Evolutionary conservation across 2,113 vertebrate genomes (phyloP).

Genomic region (Ellobius talpinus): DNA sequence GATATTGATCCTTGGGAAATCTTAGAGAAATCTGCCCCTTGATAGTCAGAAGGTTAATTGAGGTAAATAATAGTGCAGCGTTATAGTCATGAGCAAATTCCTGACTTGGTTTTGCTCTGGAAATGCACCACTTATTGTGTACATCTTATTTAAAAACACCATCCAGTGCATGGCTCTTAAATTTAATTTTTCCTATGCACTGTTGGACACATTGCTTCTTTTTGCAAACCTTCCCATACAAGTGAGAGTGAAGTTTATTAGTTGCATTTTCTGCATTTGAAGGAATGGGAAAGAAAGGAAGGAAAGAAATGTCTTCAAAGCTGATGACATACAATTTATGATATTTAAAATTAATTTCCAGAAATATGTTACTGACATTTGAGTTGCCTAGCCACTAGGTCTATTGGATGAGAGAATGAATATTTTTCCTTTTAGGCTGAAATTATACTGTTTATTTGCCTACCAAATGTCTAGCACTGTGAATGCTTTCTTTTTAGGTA

Average conservation of each 20-base stretch:
- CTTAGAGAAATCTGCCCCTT: neutral
- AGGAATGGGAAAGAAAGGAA: conserved; percentile 38
- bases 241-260: conserved; percentile 66
- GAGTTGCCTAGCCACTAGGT: conserved; percentile 63
- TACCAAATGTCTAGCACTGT: conserved; percentile 78
- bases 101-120: conserved; percentile 4
- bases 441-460: conserved; percentile 81
- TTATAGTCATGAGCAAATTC: conserved; percentile 45
- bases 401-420: conserved; percentile 69
- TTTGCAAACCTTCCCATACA: conserved; percentile 54
- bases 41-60: conserved; percentile 17
- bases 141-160: conserved; percentile 55
- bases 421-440: conserved; percentile 80
- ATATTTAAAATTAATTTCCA: conserved; percentile 77
- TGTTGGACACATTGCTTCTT: conserved; percentile 47
- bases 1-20: neutral
- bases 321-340: conserved; percentile 69
- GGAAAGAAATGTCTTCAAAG: conserved; percentile 67
- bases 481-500: conserved; percentile 82
- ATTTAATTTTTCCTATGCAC: conserved; percentile 22
- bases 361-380: conserved; percentile 75
- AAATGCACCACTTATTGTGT: conserved; percentile 30
- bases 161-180: conserved; percentile 18
- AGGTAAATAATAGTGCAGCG: conserved; percentile 16
- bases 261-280: conserved; percentile 68